These are phyloP conservation scores for Crypturellus undulatus DNA, from an alignment of 2,113 vertebrate species.

Conservation along the genomic window DNA sequence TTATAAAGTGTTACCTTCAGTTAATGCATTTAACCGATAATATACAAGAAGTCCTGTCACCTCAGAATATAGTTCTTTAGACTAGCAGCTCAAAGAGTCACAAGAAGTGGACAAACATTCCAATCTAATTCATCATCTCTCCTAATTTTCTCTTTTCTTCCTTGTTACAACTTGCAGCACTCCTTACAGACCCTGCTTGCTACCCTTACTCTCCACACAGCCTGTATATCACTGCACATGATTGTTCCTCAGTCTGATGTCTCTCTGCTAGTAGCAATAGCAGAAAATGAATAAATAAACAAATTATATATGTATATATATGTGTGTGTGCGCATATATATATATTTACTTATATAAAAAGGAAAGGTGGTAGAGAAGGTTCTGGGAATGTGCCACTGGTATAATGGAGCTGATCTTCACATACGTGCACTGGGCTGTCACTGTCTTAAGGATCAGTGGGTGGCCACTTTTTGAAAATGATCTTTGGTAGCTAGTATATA, in stretches of 20 bases:
- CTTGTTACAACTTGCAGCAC: too few species aligned
- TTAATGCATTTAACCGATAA: background rate
- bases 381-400: background rate
- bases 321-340: too few species aligned
- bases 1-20: background rate
- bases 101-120: background rate
- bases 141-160: too few species aligned
- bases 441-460: background rate
- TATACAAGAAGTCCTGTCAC: background rate
- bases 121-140: too few species aligned
- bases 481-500: background rate
- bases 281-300: too few species aligned
- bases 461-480: background rate
- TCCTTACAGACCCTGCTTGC: too few species aligned
- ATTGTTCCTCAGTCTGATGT: too few species aligned
- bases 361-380: background rate
- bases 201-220: too few species aligned
- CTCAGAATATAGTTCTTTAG: background rate
- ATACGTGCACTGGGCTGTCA: fast-evolving
- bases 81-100: background rate
- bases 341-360: background rate
- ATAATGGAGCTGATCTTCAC: background rate
- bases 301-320: too few species aligned
- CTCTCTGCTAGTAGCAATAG: too few species aligned
- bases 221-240: too few species aligned